Base-by-base conservation (phyloP, 2,888 invertebrate species). In the Linnaemya vulpina region DNA sequence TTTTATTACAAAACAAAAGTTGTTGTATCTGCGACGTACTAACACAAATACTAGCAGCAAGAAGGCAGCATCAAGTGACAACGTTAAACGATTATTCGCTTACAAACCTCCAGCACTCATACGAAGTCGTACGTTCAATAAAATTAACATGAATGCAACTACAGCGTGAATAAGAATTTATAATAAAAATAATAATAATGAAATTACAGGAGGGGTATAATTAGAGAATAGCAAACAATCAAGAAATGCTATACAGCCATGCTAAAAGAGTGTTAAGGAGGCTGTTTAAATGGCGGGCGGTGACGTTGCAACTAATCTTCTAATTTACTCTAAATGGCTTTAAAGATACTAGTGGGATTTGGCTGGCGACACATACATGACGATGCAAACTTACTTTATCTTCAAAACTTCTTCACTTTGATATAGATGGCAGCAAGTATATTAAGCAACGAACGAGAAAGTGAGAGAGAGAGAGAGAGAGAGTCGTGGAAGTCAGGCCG, bases 141-240 rank as follows among this genome's bases (percentile, higher is more conserved):
- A 74, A 81, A 81, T 84, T 84, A 81, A 82, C 70, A 65, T 85
- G 71, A 74, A 65, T 82, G 84, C 81, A 38, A 68, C 62, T 78
- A 81, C 58, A 58, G 81, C 81, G 71, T 70, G 55, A n/a, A n/a
- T n/a, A n/a, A n/a, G n/a, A 78, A 70, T 78, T 58, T 71, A 67
- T 70, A 71, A 55, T 53, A 15, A 20, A 58, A 65, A 25, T 62
- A 43, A 30, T n/a, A 1, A 55, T 1, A 17, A 2, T 11, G 0
- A 0, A 20, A 35, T 17, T 17, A 8, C 15, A n/a, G 13, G 20
- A 10, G 25, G 3, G 9, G 13, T 15, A 22, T 53, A 63, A 53
- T 43, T 43, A 35, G 17, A 70, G 62, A 30, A 53, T 70, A 53
- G 58, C 25, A 62, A 62, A 62, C 51, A 67, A 76, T 55, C 7